Evolutionary conservation across 2,888 invertebrate species (phyloP), one percentile per base, ranked within the genome.

Genomic region (Athrips mouffetella): DNA sequence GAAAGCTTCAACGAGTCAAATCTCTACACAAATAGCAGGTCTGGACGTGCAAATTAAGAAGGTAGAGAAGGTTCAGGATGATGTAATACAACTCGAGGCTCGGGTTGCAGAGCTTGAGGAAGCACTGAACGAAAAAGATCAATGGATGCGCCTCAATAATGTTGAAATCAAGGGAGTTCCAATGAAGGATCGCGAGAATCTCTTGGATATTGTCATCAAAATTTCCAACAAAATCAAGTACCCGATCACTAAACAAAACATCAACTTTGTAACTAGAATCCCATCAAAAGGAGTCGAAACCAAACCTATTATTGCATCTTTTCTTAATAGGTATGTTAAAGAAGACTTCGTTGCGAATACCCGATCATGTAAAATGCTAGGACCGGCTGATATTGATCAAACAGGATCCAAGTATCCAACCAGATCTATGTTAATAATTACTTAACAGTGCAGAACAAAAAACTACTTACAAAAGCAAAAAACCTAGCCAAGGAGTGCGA

Each of bases 281-380:
- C 50, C 50, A 0, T 40, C 39, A 7, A 27, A 31, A 13, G 20
- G 35, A 11, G 18, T 16, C 10, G 46, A 46, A 13, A 2, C 20
- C 2, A 47, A 47, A 16, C 15, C 44, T 1, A 50, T 47, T 8
- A 16, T 45, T 10, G 31, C 31, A 1, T 40, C 25, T 1, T 39
- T 49, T 7, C 11, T 29, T 11, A 49, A 45, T 39, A 15, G 50
- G 1, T 50, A 50, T 11, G 6, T 45, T 1, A 50, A 50, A 23
- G 50, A 50, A n/a, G 44, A 50, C 23, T 50, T 47, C 16, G 21
- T 50, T 3, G 47, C 50, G 15, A 44, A 47, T 8, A 37, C 50
- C 1, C 42, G 45, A 5, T 4, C 15, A 4, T 5, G 1, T 2
- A 47, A 21, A 3, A 31, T 6, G 8, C 29, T 44, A 1, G 7